Evolutionary conservation across 2,113 vertebrate species (phyloP), one percentile per base, ranked within the genome.

Genomic region (Lampris megalopsis): DNA sequence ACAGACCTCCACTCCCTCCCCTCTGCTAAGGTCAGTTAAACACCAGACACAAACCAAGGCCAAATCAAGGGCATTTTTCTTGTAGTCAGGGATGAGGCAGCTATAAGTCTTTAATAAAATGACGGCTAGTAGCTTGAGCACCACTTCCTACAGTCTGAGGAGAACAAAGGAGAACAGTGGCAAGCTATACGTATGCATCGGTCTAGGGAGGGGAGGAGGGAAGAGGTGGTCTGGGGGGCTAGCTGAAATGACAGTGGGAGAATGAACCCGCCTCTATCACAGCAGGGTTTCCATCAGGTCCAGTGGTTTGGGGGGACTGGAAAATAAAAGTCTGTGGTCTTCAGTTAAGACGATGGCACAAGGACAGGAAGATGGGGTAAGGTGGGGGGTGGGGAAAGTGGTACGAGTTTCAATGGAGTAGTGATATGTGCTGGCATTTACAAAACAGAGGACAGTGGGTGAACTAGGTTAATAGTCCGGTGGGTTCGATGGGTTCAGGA

Each of bases 131-230:
- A 53, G 2, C 57, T 38, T 38, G 36, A 59, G 52, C 60, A 64
- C 60, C 66, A 80, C 87, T 88, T 80, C 71, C 72, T 58, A 60
- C 62, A 48, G 68, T 52, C 62, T 36, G 36, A 49, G n/a, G 72
- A 79, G 81, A 91, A 87, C 88, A 88, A 90, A 87, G 86, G 54
- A 61, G 47, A 65, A 71, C 65, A 71, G 72, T 37, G n/a, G 67
- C 42, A 72, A 52, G 61, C 71, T 63, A 58, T 57, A 24, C 24
- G 66, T 67, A 54, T 56, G 43, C 64, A 81, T 77, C 66, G 71
- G 41, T 76, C 66, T 53, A 45, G 57, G 64, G 52, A 70, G 9
- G 71, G 75, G 68, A 48, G 70, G 70, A 61, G 85, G 63, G 67
- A 63, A 78, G 73, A 61, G 36, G 68, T 43, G 40, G 0, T 24